These are phyloP conservation scores for Coluber constrictor DNA, from an alignment of 2,797 vertebrate genomes.

Conservation along the genomic window DNA sequence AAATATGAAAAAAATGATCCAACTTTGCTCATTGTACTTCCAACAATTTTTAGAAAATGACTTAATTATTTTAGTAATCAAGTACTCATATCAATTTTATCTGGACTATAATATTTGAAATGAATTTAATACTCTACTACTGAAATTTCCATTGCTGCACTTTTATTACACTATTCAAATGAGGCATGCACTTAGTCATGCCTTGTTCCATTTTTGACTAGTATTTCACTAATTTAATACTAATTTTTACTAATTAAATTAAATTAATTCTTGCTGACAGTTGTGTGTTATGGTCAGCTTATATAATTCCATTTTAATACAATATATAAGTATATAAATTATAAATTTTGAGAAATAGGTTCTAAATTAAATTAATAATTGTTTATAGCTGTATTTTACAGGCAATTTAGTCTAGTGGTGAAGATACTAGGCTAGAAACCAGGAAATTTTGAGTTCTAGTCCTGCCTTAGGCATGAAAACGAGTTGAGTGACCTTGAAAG, in stretches of 20 bases:
- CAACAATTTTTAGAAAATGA: not conserved
- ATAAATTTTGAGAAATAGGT: not conserved
- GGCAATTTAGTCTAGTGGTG: not conserved
- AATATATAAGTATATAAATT: not conserved
- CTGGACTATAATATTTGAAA: not conserved
- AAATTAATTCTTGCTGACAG: not conserved
- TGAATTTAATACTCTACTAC: not conserved
- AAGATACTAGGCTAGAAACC: not conserved
- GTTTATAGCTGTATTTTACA: not conserved
- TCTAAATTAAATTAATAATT: not conserved
- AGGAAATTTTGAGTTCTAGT: not conserved
- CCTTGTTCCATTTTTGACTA: not conserved
- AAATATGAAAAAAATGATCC: not conserved
- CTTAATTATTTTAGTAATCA: not conserved
- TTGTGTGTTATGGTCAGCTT: not conserved
- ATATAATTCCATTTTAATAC: not conserved
- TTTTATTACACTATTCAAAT: not conserved
- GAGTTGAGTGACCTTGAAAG: not conserved
- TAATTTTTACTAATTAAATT: not conserved
- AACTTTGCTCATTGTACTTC: not conserved
- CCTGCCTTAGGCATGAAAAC: not conserved
- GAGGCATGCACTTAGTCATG: not conserved
- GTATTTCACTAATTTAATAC: not conserved
- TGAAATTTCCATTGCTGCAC: not conserved
- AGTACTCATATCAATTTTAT: not conserved